A percentile compares a stretch with the other conserved stretches of the same genome.
Conservation (phyloP, 2,888 invertebrate species). For the Xylota segnis region DNA sequence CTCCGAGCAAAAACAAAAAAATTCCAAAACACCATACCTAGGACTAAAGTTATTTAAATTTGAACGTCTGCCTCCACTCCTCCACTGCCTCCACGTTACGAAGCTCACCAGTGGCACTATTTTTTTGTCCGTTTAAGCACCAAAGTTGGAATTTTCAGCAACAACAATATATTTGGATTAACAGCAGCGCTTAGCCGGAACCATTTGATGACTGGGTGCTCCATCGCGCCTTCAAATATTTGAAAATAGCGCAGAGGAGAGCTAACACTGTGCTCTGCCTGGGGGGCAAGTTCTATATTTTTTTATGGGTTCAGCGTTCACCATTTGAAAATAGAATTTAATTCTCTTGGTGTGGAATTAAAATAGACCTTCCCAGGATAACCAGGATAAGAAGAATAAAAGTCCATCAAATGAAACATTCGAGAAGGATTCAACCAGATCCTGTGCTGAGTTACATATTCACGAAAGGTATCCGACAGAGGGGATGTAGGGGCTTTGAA, state of each 20-base stretch:
- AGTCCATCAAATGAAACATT: background rate
- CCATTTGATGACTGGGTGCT: conserved; percentile 51
- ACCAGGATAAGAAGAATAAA: background rate
- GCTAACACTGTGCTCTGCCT: background rate
- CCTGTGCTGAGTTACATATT: background rate
- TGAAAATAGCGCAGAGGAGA: conserved; percentile 27
- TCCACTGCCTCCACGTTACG: conserved; percentile 1
- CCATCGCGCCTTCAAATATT: conserved; percentile 47
- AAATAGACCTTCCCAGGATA: background rate
- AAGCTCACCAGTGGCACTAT: background rate
- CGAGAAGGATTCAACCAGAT: background rate
- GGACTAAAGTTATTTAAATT: conserved; percentile 25
- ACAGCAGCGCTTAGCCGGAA: conserved; percentile 57
- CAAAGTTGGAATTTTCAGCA: conserved; percentile 37
- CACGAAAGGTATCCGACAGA: background rate
- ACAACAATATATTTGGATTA: conserved; percentile 70
- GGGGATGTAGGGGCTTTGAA: background rate
- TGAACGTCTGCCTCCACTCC: conserved; percentile 3
- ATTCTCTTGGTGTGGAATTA: conserved; percentile 4
- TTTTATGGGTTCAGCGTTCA: background rate
- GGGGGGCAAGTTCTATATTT: background rate
- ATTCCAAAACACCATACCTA: background rate
- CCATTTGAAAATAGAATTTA: conserved; percentile 41
- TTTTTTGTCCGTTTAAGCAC: background rate
- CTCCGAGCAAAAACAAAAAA: background rate